Evolutionary conservation across 2,113 vertebrate species (phyloP), one percentile per base, ranked within the genome.

Genomic region (Casuarius casuarius): DNA sequence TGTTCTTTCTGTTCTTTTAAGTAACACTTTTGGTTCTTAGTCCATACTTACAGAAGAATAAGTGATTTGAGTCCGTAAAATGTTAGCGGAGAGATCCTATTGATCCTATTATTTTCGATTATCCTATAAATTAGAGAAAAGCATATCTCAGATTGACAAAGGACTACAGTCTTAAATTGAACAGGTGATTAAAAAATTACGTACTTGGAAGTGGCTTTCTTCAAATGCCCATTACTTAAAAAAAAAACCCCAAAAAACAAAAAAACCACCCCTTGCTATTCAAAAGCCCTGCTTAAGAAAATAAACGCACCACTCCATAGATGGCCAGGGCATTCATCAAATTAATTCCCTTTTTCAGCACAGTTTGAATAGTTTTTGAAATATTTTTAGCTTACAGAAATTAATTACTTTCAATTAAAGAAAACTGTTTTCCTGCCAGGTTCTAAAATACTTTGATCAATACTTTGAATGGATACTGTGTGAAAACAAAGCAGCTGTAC

Each of bases 41-140:
- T 86, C 61, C 46, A 76, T 97, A 99, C 99, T 99, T 98, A 99
- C 99, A 99, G 96, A 76, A 99, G 98, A 94, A 99, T 98, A 52
- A 99, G 98, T 8, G 99, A 99, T 97, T 98, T 98, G 72, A 99
- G 97, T 82, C 99, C 99, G 19, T 99, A 98, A 97, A 99, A 99
- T 33, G 98, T 99, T 93, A 98, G 93, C 40, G 99, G 97, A n/a
- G 98, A 99, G 82, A 99, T 98, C 70, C 98, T 98, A 95, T 95
- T 98, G 96, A 99, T 98, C 83, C 98, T 98, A 96, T 99, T 99
- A 96, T 99, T 99, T 98, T 99, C 99, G 91, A 99, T 98, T 95
- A 99, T 98, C 94, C 99, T 99, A 89, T 40, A 96, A 97, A 96
- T 77, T 58, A 90, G 46, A 95, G 92, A 21, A 96, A 94, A 96